These are phyloP conservation scores for Yoshiicerus persimilis DNA, from an alignment of 1,140 invertebrate genomes.

Conservation along the genomic window DNA sequence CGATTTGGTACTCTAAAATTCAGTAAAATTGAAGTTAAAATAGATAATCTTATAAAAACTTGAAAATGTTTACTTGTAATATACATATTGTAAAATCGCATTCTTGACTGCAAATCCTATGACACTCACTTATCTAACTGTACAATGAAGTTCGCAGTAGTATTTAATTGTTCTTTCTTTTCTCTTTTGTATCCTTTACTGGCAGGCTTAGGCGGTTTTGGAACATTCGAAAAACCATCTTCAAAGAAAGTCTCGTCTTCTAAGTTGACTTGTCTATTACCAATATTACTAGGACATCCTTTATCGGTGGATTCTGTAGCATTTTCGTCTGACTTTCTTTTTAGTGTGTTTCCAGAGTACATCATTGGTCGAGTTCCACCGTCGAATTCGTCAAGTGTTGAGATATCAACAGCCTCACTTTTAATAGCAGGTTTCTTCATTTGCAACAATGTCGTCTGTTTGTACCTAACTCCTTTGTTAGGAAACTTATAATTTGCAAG, in stretches of 20 bases:
- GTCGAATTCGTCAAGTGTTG: not conserved
- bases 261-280: too few species aligned
- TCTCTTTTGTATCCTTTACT: not conserved
- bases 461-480: not conserved
- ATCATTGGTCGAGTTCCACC: not conserved
- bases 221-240: not conserved
- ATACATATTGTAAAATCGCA: not conserved
- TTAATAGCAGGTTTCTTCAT: not conserved
- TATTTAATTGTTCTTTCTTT: not conserved
- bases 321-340: not conserved
- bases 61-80: not conserved
- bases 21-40: not conserved
- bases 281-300: not conserved
- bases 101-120: not conserved
- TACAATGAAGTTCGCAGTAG: not conserved
- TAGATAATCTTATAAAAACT: not conserved
- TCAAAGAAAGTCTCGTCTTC: not conserved
- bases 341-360: not conserved
- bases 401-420: not conserved
- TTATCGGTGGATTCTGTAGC: not conserved
- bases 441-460: not conserved
- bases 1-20: not conserved
- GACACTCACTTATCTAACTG: not conserved
- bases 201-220: not conserved
- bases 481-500: not conserved